Conservation (phyloP, 2,113 vertebrate species). For the Elachura formosa region DNA sequence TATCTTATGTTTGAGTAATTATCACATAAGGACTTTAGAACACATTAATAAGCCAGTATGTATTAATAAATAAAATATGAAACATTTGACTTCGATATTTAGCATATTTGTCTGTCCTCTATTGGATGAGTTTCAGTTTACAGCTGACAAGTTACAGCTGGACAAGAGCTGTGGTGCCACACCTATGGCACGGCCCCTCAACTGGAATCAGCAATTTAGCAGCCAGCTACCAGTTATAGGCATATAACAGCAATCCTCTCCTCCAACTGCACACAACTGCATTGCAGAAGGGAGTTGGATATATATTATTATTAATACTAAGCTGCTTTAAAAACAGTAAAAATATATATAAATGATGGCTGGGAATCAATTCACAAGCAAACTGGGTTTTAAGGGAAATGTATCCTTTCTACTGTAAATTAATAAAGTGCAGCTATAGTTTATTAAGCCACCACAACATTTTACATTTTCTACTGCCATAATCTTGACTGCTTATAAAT, state of each 20-base stretch:
- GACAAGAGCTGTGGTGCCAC: not conserved
- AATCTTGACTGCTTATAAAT: slow-evolving; percentile 49
- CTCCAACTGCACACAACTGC: not conserved
- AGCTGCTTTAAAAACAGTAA: not conserved
- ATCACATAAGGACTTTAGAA: not conserved
- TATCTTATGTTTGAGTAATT: not conserved
- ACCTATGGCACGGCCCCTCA: not conserved
- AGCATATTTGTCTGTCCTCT: not conserved
- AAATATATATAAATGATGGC: not conserved
- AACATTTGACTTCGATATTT: not conserved
- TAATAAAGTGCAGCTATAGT: slow-evolving; percentile 18
- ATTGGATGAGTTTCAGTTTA: not conserved
- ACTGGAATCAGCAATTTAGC: not conserved
- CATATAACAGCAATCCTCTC: not conserved
- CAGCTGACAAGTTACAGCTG: not conserved
- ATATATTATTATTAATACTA: not conserved
- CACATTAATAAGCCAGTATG: not conserved
- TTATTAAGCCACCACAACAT: slow-evolving; percentile 42
- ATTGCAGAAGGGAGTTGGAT: not conserved
- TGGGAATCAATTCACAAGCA: not conserved
- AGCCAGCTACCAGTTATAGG: not conserved
- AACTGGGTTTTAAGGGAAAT: not conserved
- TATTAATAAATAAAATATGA: slow-evolving; percentile 5
- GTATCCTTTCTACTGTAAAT: not conserved
- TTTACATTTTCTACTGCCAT: slow-evolving; percentile 49